Evolutionary conservation across 2,797 vertebrate species (phyloP), one percentile per base, ranked within the genome.

Genomic region (Rhinatrema bivittatum): DNA sequence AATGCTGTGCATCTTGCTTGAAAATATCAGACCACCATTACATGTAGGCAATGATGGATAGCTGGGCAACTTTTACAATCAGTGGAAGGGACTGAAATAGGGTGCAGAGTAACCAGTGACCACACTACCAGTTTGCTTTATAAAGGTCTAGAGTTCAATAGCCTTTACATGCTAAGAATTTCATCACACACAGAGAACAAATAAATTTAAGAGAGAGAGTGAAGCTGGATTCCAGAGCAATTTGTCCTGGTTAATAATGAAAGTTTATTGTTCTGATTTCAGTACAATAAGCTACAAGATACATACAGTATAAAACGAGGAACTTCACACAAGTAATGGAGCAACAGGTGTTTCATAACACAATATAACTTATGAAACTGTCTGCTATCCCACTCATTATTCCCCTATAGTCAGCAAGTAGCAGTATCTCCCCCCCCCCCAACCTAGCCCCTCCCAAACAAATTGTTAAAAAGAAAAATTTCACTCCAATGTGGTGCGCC

Each of bases 301-400:
- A 82, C 79, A 78, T 79, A 84, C 77, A 81, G 72, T 84, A 85
- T 79, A 85, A 84, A 82, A 82, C 60, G 60, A 72, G 66, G n/a
- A 78, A 71, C 60, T 7, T 68, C 74, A 84, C 78, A 73, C n/a
- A 82, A 84, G 78, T 73, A 74, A 71, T 65, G 65, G 67, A 64
- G 72, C 77, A 63, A 62, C 50, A 65, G 72, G 78, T 65, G 71
- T 72, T 76, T 61, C 70, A 72, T 76, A 62, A 79, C 49, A 32
- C 19, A 33, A 50, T 74, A 73, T 60, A 78, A 65, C 46, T 64
- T 62, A 77, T 62, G 61, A 65, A 62, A 73, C 43, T 50, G 59
- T 40, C 50, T 59, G 68, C 70, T 55, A 39, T 50, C 65, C 72
- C 63, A 70, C 25, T 47, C 3, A 32, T 68, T 57, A 46, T 69